Evolutionary conservation across 92 coral and sea anemone species (phyloP), one percentile per base, ranked within the genome.

Genomic region (Hydrozoanthus gracilis): DNA sequence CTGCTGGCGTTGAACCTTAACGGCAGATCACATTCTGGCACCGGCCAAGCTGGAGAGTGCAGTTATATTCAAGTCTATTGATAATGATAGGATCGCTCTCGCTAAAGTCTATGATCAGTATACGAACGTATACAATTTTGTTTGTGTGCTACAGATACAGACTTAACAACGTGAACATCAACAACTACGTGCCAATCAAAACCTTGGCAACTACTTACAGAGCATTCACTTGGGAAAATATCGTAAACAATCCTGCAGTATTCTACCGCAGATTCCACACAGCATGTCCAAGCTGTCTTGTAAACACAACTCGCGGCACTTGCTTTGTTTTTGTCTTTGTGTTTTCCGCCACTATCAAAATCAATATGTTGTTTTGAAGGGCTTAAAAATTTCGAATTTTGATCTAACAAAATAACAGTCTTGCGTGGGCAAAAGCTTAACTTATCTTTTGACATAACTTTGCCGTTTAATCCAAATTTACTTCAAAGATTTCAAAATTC

Each of bases 231-330:
- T 13, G 99, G 99, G 73, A 95, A 97, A 66, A 97, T 77, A 84
- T 97, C 99, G 88, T 93, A 97, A 45, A 95, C 93, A 83, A 97
- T 94, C 90, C 99, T 97, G 83, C 95, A 92, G 88, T 97, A 97
- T 66, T 97, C 99, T 44, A 97, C 92, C 76, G 99, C 92, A 12
- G 98, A 95, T 80, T 97, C 99, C 55, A 97, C 92, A 79, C 94
- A 90, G 84, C 99, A 97, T 4, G 99, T 97, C 99, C 99, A 97
- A 8, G 95, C 91, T 52, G 91, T 89, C 88, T 97, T 97, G 91
- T 88, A 97, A 20, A 93, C 95, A n/a, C 95, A 95, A 3, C 93
- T 91, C 39, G 93, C 52, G 4, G 86, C 9, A 20, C 51, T 83
- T 10, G 88, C 61, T 79, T 89, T 66, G 50, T 67, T 89, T 4